Conservation (phyloP, 2,888 invertebrate species). For the Seira sanloemensis region DNA sequence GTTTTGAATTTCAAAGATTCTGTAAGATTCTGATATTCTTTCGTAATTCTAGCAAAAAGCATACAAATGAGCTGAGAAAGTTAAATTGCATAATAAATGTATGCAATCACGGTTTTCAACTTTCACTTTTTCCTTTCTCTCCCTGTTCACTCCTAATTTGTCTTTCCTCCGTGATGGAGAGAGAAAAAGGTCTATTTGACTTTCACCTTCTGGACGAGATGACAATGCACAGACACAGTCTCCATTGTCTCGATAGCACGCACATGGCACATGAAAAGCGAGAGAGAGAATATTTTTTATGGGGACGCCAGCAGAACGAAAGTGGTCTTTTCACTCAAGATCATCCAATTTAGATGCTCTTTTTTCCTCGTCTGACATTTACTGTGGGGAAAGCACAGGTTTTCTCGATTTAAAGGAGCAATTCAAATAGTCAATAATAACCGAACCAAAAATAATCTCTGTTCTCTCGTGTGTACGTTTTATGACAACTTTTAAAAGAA, state of each 20-base stretch:
- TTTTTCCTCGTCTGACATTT: no score
- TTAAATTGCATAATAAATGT: no score
- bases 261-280: background rate
- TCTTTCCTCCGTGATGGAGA: background rate
- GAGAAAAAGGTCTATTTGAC: background rate
- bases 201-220: background rate
- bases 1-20: no score
- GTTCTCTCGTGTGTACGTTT: no score
- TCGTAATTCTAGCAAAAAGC: no score
- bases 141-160: background rate
- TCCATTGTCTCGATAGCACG: background rate
- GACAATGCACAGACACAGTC: background rate
- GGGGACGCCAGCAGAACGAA: background rate
- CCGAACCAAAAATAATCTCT: background rate
- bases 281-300: no score
- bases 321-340: background rate
- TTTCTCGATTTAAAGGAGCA: background rate
- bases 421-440: background rate
- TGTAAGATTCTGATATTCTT: no score
- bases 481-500: background rate
- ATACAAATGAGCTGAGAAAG: background rate
- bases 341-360: no score
- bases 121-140: conserved; percentile 6
- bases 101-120: conserved; percentile 11
- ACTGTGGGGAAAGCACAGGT: no score